phyloP scores from a whole-genome alignment of 2,888 invertebrate genomes.

The Ormyrus labotus region DNA sequence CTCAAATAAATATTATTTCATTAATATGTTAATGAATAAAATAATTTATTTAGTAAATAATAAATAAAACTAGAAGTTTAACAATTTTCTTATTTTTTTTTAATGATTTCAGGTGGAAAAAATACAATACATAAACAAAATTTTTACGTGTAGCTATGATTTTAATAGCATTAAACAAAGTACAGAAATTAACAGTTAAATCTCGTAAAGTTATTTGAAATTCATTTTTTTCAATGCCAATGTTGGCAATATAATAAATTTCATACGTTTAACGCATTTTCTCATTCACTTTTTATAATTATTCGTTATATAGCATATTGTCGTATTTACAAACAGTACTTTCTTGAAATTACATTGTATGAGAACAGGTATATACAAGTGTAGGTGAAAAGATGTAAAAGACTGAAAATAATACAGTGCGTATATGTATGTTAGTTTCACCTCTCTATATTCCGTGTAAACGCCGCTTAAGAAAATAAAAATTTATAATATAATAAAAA shows the following conservation, averaged over 20 bases:
- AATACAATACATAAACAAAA: no score
- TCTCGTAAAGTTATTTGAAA: slow-evolving; percentile 51
- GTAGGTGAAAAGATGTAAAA: slow-evolving; percentile 37
- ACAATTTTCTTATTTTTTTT: no score
- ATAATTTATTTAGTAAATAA: no score
- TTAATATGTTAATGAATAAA: no score
- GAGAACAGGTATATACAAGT: slow-evolving; percentile 53
- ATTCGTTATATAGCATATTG: slow-evolving; percentile 47
- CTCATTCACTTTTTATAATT: slow-evolving; percentile 25
- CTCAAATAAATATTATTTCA: no score
- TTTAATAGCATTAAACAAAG: slow-evolving; percentile 56
- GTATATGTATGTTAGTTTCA: slow-evolving; percentile 33
- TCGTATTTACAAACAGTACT: slow-evolving; percentile 7
- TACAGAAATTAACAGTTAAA: slow-evolving; percentile 56
- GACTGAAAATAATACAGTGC: slow-evolving; percentile 18
- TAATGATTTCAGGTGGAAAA: no score
- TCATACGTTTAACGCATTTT: slow-evolving; percentile 49
- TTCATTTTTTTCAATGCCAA: slow-evolving; percentile 39
- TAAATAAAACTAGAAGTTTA: no score
- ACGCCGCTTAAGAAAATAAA: slow-evolving; percentile 32
- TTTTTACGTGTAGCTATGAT: slow-evolving; percentile 44
- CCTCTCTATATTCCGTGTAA: slow-evolving; percentile 14
- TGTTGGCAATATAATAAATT: slow-evolving; percentile 46
- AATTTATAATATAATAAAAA: slow-evolving; percentile 31
- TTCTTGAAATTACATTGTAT: slow-evolving; percentile 29